Percentiles rank a stretch among this genome's conserved stretches.
Conservation (phyloP, 2,888 invertebrate species). For the Dynastes tityus region DNA sequence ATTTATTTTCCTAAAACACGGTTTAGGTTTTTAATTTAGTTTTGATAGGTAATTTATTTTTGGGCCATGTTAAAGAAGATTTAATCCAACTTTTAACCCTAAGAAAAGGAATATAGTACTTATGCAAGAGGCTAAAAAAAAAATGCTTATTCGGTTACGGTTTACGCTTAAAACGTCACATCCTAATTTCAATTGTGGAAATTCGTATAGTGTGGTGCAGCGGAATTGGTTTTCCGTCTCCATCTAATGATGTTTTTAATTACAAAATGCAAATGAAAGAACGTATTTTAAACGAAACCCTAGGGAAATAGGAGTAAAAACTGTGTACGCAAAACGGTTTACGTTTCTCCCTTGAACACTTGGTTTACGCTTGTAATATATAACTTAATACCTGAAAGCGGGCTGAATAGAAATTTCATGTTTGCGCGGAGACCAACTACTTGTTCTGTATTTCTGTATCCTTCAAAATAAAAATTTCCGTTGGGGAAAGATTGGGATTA, state of each 20-base stretch:
- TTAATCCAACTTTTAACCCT: not conserved
- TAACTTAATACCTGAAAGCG: not conserved
- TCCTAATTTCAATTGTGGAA: not conserved
- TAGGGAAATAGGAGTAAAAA: constrained; percentile 9
- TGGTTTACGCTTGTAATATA: constrained; percentile 8
- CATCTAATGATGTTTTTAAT: constrained; percentile 22
- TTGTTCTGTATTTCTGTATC: not conserved
- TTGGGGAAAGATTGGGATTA: too few species aligned
- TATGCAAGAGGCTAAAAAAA: not conserved
- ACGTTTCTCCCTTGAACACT: not conserved
- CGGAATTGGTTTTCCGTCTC: not conserved
- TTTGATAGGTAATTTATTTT: constrained; percentile 2
- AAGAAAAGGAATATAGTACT: not conserved
- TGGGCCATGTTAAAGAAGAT: not conserved
- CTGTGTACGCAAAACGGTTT: not conserved
- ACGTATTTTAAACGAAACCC: constrained; percentile 9
- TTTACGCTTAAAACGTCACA: not conserved
- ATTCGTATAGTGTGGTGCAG: not conserved
- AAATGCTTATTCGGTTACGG: not conserved
- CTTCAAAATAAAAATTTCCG: too few species aligned
- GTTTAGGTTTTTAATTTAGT: not conserved
- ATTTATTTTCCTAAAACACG: not conserved
- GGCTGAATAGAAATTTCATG: not conserved
- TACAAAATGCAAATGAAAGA: constrained; percentile 23
- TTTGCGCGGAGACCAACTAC: not conserved